These are phyloP conservation scores for Aspidapion aeneum DNA, from an alignment of 2,888 invertebrate species.

Conservation along the genomic window DNA sequence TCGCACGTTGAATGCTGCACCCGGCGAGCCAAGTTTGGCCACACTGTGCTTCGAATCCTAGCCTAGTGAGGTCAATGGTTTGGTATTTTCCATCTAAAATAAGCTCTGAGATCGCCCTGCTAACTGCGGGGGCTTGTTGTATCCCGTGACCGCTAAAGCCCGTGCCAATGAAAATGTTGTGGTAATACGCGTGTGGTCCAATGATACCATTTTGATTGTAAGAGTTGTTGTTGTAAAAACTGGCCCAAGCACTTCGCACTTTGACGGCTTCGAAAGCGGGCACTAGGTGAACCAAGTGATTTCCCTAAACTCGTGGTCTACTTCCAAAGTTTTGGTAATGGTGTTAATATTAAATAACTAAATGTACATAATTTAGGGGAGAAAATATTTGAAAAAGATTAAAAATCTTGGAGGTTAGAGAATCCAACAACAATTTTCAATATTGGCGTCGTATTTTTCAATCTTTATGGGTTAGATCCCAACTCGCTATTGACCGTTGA, in stretches of 20 bases:
- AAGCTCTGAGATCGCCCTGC: constrained; percentile 81
- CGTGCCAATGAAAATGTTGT: constrained; percentile 82
- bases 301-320: constrained; percentile 73
- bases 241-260: constrained; percentile 76
- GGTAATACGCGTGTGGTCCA: constrained; percentile 91
- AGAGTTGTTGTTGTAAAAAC: too few relatives aligned
- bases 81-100: constrained; percentile 72
- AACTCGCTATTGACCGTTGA: too few relatives aligned
- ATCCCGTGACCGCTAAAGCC: constrained; percentile 93
- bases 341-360: too few relatives aligned
- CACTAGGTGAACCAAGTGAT: constrained; percentile 74
- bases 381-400: too few relatives aligned
- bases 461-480: too few relatives aligned
- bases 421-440: too few relatives aligned
- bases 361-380: too few relatives aligned
- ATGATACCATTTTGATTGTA: too few relatives aligned
- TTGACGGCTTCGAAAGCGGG: constrained; percentile 76
- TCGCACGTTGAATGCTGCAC: constrained; percentile 72
- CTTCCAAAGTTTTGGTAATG: constrained; percentile 61
- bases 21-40: constrained; percentile 73
- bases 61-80: constrained; percentile 75
- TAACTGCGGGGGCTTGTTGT: constrained; percentile 92
- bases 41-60: constrained; percentile 86
- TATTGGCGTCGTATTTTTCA: too few relatives aligned
- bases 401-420: too few relatives aligned